Conservation (phyloP, 2,113 vertebrate species). For the Craseonycteris thonglongyai region DNA sequence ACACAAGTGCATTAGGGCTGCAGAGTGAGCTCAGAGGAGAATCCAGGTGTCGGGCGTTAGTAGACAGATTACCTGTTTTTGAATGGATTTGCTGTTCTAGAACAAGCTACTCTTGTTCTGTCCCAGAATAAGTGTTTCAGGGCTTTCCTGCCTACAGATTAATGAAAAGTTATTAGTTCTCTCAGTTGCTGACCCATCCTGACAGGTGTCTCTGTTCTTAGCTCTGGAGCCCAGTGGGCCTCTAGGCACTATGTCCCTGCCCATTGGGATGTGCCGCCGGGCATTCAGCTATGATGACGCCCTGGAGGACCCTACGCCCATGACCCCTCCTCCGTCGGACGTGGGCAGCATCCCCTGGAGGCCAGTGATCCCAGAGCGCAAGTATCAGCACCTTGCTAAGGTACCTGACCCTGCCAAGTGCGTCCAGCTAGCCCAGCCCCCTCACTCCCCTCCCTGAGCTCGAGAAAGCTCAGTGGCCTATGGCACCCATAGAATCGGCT, state of each 20-base stretch:
- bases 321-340: conserved; percentile 90
- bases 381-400: conserved; percentile 87
- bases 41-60: background rate
- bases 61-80: background rate
- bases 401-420: conserved; percentile 68
- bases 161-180: background rate
- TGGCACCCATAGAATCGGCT: background rate
- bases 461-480: background rate
- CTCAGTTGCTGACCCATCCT: background rate
- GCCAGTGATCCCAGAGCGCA: conserved; percentile 89
- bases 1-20: background rate
- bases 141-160: background rate
- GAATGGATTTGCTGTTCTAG: background rate
- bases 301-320: conserved; percentile 85
- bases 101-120: background rate
- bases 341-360: conserved; percentile 86
- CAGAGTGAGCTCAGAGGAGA: background rate
- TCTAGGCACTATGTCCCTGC: conserved; percentile 83
- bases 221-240: conserved; percentile 80
- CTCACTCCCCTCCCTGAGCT: background rate
- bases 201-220: conserved; percentile 75
- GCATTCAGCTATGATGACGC: conserved; percentile 91
- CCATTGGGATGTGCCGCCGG: conserved; percentile 83
- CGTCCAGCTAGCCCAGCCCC: background rate
- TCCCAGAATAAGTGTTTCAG: background rate